These are phyloP conservation scores for Hypotaenidia philippensis DNA, from an alignment of 2,797 vertebrate species.

Conservation along the genomic window DNA sequence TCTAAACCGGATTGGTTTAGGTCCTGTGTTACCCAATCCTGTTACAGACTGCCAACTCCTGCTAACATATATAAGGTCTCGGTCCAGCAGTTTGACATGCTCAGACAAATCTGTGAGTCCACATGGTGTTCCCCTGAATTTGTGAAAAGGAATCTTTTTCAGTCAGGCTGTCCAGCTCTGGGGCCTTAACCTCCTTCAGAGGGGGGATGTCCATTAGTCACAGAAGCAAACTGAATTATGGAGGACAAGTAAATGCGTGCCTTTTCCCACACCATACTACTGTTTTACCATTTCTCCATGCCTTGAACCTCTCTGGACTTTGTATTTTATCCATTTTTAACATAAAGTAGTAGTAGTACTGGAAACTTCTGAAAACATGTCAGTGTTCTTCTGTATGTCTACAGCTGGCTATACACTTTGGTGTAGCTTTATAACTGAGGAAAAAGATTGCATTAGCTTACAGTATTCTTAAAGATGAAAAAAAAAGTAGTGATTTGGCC, in stretches of 20 bases:
- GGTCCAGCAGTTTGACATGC: constrained; percentile 36
- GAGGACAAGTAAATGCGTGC: not conserved
- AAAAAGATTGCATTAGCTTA: not conserved
- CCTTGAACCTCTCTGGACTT: not conserved
- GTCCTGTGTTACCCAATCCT: constrained; percentile 28
- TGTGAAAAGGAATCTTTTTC: not conserved
- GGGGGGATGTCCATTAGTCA: not conserved
- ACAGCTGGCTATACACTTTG: not conserved
- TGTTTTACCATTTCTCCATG: not conserved
- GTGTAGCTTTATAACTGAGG: not conserved
- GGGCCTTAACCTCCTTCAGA: not conserved
- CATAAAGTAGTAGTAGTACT: not conserved
- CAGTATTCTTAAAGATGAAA: not conserved
- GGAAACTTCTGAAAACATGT: not conserved
- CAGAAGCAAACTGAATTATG: not conserved
- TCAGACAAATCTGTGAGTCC: constrained; percentile 42
- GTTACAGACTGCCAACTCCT: constrained; percentile 27
- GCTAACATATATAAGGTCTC: constrained; percentile 16
- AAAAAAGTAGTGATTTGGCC: not conserved
- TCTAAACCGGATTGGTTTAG: constrained; percentile 40
- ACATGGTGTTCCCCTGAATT: not conserved
- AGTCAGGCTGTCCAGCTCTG: not conserved
- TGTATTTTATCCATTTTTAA: not conserved
- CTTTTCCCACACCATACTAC: not conserved
- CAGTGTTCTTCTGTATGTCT: not conserved